A percentile compares a stretch with the other conserved stretches of the same genome.
phyloP scores from a whole-genome alignment of 2,113 vertebrate genomes.

The Phoxinus phoxinus region DNA sequence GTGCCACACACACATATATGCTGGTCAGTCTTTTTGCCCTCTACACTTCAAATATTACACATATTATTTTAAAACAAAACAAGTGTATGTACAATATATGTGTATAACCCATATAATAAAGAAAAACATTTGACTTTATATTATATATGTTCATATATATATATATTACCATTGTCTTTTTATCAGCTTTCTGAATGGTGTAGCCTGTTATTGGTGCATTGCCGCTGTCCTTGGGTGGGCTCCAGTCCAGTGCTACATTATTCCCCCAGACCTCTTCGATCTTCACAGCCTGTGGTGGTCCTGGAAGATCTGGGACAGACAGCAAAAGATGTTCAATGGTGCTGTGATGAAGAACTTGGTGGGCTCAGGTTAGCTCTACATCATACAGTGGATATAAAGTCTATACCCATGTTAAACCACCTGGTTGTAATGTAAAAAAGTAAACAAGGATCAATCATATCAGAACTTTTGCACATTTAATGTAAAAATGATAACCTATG shows the following conservation, averaged over 20 bases:
- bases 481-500: too few species aligned
- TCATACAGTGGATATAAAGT: not conserved
- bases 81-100: not conserved
- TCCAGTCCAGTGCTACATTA: constrained; percentile 93
- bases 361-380: not conserved
- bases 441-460: too few species aligned
- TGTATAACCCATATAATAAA: not conserved
- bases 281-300: constrained; percentile 86
- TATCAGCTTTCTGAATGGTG: constrained; percentile 98
- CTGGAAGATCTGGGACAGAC: constrained; percentile 84
- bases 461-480: too few species aligned
- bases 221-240: constrained; percentile 89
- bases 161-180: constrained; percentile 99
- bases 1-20: not conserved
- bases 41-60: not conserved
- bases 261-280: constrained; percentile 96
- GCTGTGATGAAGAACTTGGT: not conserved
- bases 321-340: not conserved
- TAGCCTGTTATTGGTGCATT: constrained; percentile 95
- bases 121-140: too few species aligned
- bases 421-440: too few species aligned
- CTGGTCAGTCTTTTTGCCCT: not conserved
- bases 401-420: too few species aligned
- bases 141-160: too few species aligned
- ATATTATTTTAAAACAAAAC: not conserved